Evolutionary conservation across 2,797 vertebrate species (phyloP), one percentile per base, ranked within the genome.

Genomic region (Periparus ater): DNA sequence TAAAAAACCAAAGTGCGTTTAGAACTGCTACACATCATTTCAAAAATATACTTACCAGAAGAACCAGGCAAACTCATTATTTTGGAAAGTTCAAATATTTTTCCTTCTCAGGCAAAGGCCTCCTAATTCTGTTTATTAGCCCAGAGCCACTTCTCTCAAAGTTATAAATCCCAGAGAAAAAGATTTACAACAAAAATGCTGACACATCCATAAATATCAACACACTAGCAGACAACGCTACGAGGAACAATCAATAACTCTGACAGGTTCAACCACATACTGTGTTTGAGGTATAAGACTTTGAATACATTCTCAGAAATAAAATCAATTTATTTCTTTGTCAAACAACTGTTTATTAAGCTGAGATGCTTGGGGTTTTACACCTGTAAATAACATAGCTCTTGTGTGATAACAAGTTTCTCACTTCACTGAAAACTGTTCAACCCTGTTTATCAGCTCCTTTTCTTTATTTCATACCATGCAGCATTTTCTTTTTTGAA

Each of bases 181-280:
- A 13, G 88, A 96, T 94, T 91, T 96, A 95, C 60, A 93, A 38
- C 62, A 82, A 48, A 82, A 93, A 90, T 47, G 63, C 80, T 85
- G 91, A 92, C 90, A 85, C 3, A 4, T 51, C 44, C 84, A 73
- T 94, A 96, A 94, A 95, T 92, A 91, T 14, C 89, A 93, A 72
- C 7, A 13, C 62, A 68, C 89, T 84, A 77, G 76, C 6, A 1
- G 91, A 90, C 48, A 91, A 34, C 0, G 5, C 83, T 80, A 86
- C 2, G 14, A 80, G 81, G 44, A 89, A 36, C 60, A 65, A 86
- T 96, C 85, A 94, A n/a, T 93, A 92, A 96, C 51, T 75, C 38
- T 84, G 95, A 91, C 87, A 95, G 50, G 38, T 91, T 85, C 61
- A 95, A 58, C n/a, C 66, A 85, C 6, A 42, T 18, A 17, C 26